A percentile compares a stretch with the other conserved stretches of the same genome.
Conservation (phyloP, 2,888 invertebrate genomes). For the Caenorhabditis uteleia region DNA sequence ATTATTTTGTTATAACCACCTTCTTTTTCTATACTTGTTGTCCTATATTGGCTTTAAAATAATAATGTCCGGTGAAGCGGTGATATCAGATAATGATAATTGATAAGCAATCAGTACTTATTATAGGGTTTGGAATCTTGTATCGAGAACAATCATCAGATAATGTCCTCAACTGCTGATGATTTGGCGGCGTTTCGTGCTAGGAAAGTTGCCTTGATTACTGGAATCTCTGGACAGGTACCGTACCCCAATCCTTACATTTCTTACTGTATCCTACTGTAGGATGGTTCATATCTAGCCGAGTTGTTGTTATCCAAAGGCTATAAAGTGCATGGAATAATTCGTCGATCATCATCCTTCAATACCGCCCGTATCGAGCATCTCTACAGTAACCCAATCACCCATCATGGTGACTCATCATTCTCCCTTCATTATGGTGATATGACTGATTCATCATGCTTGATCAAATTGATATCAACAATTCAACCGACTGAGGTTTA, state of each 20-base stretch:
- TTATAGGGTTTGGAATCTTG: constrained; percentile 57
- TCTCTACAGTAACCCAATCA: constrained; percentile 86
- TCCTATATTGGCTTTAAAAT: no score
- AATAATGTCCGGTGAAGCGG: neutral
- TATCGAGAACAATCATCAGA: constrained; percentile 41
- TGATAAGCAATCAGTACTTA: neutral
- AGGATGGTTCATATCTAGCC: constrained; percentile 97
- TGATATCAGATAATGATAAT: constrained; percentile 1
- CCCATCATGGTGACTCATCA: constrained; percentile 80
- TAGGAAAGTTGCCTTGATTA: constrained; percentile 83
- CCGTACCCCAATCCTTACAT: constrained; percentile 12
- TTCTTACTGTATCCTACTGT: constrained; percentile 48
- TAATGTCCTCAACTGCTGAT: constrained; percentile 49
- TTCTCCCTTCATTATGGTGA: constrained; percentile 93
- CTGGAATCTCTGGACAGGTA: constrained; percentile 97
- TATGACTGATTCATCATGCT: constrained; percentile 94
- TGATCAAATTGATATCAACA: constrained; percentile 83
- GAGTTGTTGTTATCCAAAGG: constrained; percentile 90
- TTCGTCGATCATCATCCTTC: constrained; percentile 80
- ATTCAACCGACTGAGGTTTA: constrained; percentile 90
- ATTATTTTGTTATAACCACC: no score
- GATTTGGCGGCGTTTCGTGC: constrained; percentile 61
- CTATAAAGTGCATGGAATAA: constrained; percentile 90
- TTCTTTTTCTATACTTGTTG: no score
- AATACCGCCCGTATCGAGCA: constrained; percentile 96